Conservation (phyloP, 2,113 vertebrate species). For the Perccottus glenii region DNA sequence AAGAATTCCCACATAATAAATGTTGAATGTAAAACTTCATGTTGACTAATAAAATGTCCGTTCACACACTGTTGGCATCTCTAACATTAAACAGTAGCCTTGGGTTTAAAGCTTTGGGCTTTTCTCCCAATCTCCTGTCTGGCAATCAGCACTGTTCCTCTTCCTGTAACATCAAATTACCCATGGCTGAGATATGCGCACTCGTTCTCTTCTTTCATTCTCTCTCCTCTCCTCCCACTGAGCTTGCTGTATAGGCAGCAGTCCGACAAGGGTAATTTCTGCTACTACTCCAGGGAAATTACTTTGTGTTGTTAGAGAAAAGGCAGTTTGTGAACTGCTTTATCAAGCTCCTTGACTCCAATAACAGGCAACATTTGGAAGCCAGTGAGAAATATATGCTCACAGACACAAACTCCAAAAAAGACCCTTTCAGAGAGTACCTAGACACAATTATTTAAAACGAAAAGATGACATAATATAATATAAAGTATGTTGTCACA, state of each 20-base stretch:
- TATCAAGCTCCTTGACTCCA: slow-evolving; percentile 65
- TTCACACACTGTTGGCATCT: slow-evolving; percentile 4
- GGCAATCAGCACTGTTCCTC: slow-evolving; percentile 57
- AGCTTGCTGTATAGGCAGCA: slow-evolving; percentile 66
- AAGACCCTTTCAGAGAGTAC: not conserved
- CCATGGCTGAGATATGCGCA: slow-evolving; percentile 51
- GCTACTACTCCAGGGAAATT: slow-evolving; percentile 76
- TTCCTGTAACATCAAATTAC: slow-evolving; percentile 70
- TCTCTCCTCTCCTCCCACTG: slow-evolving; percentile 52
- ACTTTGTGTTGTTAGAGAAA: slow-evolving; percentile 73
- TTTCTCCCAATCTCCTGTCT: slow-evolving; percentile 43
- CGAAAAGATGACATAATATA: not conserved
- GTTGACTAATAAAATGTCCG: slow-evolving; percentile 43
- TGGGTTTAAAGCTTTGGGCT: slow-evolving; percentile 16
- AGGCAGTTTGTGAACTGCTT: slow-evolving; percentile 71
- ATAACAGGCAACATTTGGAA: slow-evolving; percentile 60
- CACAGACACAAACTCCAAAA: not conserved
- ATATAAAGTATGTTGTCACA: too few relatives aligned
- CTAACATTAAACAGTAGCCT: slow-evolving; percentile 48
- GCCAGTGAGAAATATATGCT: slow-evolving; percentile 25
- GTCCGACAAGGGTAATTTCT: slow-evolving; percentile 69
- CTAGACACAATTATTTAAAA: not conserved
- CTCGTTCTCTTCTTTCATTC: slow-evolving; percentile 13
- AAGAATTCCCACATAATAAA: slow-evolving; percentile 24
- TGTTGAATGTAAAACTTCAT: slow-evolving; percentile 25